Evolutionary conservation across 2,113 vertebrate genomes (phyloP).

Genomic region (Menidia beryllina): DNA sequence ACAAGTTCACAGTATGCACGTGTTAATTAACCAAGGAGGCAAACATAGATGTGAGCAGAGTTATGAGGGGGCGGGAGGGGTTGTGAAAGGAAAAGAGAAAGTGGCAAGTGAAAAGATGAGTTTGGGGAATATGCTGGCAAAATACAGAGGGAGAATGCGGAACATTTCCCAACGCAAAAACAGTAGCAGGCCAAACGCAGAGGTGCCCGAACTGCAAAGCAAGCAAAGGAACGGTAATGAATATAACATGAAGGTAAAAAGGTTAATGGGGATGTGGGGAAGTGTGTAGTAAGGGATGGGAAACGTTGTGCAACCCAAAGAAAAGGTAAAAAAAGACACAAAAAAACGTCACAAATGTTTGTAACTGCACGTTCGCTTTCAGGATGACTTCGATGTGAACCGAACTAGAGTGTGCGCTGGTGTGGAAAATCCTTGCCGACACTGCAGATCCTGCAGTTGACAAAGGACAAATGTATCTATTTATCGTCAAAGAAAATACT

Average conservation of each 20-base stretch:
- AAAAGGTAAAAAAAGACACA: background rate
- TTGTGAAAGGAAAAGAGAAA: background rate
- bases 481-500: background rate
- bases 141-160: background rate
- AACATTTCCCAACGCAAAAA: background rate
- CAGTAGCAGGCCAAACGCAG: background rate
- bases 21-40: constrained; percentile 49
- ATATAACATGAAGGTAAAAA: constrained; percentile 35
- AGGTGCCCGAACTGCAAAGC: background rate
- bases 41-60: constrained; percentile 16
- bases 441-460: constrained; percentile 2
- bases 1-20: constrained; percentile 11
- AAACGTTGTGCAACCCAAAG: background rate
- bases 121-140: background rate
- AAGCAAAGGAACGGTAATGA: constrained; percentile 3
- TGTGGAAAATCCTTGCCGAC: background rate
- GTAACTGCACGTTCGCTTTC: no score
- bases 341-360: no score
- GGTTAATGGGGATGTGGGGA: constrained; percentile 27
- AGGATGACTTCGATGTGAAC: constrained; percentile 38
- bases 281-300: background rate
- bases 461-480: background rate
- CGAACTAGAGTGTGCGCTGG: constrained; percentile 12
- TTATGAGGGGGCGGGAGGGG: background rate
- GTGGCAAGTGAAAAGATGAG: constrained; percentile 21